These are phyloP conservation scores for Cheilosia scutellata DNA, from an alignment of 2,888 invertebrate genomes.

Conservation along the genomic window DNA sequence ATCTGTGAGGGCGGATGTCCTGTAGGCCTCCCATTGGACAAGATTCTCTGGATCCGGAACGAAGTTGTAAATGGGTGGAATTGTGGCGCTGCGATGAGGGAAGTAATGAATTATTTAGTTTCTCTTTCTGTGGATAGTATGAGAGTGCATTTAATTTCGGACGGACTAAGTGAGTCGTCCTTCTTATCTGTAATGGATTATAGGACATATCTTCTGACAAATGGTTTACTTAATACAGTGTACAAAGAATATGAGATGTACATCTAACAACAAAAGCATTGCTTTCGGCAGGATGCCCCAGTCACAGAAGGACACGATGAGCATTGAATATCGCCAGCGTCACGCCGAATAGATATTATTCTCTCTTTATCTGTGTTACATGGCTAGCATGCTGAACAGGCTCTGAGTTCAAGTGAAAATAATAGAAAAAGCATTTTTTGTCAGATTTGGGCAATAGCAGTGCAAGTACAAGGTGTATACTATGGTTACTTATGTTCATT, in stretches of 20 bases:
- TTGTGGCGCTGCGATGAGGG: conserved; percentile 75
- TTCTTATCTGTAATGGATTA: conserved; percentile 60
- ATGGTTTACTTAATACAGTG: conserved; percentile 44
- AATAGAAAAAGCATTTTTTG: neutral
- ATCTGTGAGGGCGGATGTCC: conserved; percentile 84
- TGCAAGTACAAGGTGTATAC: conserved; percentile 28
- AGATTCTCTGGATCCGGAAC: conserved; percentile 92
- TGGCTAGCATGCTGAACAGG: conserved; percentile 58
- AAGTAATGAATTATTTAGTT: conserved; percentile 47
- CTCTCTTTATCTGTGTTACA: conserved; percentile 56
- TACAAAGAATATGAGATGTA: conserved; percentile 40
- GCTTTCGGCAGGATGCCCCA: conserved; percentile 29
- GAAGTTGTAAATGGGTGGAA: conserved; percentile 91
- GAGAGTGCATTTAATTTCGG: conserved; percentile 57
- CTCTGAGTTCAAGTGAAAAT: neutral
- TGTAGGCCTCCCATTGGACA: conserved; percentile 91
- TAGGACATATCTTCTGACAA: conserved; percentile 59
- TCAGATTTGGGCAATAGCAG: conserved; percentile 20
- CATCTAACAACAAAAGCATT: conserved; percentile 15
- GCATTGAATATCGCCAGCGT: conserved; percentile 40
- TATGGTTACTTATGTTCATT: conserved; percentile 41
- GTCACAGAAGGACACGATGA: neutral
- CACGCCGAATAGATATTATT: conserved; percentile 60
- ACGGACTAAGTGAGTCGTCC: conserved; percentile 16
- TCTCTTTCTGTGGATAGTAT: neutral